phyloP scores from a whole-genome alignment of 35 echinoderm and acorn worm species.

The Diadema setosum region DNA sequence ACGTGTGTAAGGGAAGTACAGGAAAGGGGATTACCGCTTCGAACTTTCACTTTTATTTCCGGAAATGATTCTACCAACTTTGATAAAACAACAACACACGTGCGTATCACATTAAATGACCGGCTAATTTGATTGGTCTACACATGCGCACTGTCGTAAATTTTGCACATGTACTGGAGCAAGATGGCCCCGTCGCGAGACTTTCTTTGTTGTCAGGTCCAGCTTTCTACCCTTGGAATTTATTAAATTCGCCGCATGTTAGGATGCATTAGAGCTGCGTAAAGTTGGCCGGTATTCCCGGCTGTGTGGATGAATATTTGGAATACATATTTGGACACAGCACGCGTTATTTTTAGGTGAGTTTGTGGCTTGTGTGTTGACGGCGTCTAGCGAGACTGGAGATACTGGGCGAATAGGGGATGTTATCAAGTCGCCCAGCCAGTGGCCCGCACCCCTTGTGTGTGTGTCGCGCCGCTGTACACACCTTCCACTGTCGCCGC shows the following conservation, averaged over 20 bases:
- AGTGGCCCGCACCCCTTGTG: too few species aligned
- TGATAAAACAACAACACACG: not conserved
- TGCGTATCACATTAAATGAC: slow-evolving; percentile 10
- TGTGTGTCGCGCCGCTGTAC: too few species aligned
- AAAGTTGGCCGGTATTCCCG: slow-evolving; percentile 8
- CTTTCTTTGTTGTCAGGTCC: not conserved
- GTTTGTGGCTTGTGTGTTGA: not conserved
- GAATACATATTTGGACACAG: not conserved
- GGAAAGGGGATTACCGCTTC: too few species aligned
- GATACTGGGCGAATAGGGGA: too few species aligned
- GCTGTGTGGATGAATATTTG: not conserved
- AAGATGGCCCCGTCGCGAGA: slow-evolving; percentile 8
- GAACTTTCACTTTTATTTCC: too few species aligned
- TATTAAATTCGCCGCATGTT: not conserved
- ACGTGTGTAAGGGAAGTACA: too few species aligned
- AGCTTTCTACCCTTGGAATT: not conserved
- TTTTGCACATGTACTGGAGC: slow-evolving; percentile 1
- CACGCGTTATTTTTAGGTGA: not conserved
- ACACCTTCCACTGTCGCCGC: too few species aligned
- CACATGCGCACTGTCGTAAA: slow-evolving; percentile 7
- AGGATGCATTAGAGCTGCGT: slow-evolving; percentile 6
- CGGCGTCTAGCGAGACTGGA: too few species aligned
- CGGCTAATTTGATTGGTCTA: slow-evolving; percentile 24
- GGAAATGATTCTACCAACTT: too few species aligned
- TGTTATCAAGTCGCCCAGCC: too few species aligned